Conservation (phyloP, 2,113 vertebrate genomes). For the Thryonomys swinderianus region DNA sequence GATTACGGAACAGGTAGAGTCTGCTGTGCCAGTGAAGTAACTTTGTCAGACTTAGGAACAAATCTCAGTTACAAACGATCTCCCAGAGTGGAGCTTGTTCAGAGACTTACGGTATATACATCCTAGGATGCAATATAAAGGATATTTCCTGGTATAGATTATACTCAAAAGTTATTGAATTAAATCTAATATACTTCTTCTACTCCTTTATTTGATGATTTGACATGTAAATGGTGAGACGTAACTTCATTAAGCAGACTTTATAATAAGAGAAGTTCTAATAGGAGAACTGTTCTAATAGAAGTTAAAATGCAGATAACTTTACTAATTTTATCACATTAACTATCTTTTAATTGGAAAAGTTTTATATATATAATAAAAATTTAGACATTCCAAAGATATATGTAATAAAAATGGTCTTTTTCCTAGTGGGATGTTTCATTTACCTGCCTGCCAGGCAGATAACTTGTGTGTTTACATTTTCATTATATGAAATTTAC, state of each 20-base stretch:
- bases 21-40: neutral
- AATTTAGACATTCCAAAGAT: slow-evolving; percentile 1
- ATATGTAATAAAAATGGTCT: neutral
- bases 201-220: slow-evolving; percentile 22
- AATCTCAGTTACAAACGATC: neutral
- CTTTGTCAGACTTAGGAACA: neutral
- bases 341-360: slow-evolving; percentile 26
- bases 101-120: neutral
- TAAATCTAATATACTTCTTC: too few relatives aligned
- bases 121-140: neutral
- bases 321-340: slow-evolving; percentile 43
- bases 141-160: neutral
- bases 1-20: neutral
- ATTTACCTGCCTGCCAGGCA: neutral
- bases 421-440: neutral
- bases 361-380: neutral
- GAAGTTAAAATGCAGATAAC: slow-evolving; percentile 34
- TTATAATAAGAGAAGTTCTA: too few relatives aligned
- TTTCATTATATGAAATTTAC: neutral
- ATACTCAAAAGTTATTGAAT: slow-evolving; percentile 16
- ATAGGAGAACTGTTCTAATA: neutral
- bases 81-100: neutral
- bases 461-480: neutral
- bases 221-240: neutral
- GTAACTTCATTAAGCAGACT: neutral